These are phyloP conservation scores for Cylas formicarius DNA, from an alignment of 1,140 invertebrate species.

Conservation along the genomic window DNA sequence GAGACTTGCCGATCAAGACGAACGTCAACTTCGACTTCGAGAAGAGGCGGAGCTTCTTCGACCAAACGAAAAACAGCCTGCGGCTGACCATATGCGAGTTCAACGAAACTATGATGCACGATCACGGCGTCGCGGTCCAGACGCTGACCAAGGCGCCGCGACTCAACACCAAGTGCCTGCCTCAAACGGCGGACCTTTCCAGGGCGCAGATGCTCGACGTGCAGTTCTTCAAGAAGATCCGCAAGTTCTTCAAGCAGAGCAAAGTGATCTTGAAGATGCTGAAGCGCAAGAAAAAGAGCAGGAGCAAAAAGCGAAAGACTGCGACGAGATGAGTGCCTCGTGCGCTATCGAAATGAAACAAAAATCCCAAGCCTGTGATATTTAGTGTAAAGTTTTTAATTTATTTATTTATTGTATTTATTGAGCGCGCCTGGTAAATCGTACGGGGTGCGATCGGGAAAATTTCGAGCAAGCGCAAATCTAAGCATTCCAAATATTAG, in stretches of 20 bases:
- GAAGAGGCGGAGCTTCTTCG: conserved; percentile 13
- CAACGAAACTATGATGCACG: conserved; percentile 13
- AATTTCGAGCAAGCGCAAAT: too few species aligned
- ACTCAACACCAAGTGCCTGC: conserved; percentile 9
- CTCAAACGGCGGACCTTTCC: conserved; percentile 9
- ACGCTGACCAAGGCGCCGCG: neutral
- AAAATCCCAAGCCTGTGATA: too few species aligned
- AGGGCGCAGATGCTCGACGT: conserved; percentile 15
- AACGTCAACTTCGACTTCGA: conserved; percentile 7
- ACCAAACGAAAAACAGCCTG: conserved; percentile 14
- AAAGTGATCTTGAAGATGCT: conserved; percentile 12
- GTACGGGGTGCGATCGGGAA: too few species aligned
- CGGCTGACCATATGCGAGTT: conserved; percentile 23
- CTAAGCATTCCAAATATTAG: too few species aligned
- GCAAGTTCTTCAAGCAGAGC: conserved; percentile 15
- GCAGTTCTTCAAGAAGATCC: conserved; percentile 22
- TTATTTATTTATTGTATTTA: too few species aligned
- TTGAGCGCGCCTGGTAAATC: too few species aligned
- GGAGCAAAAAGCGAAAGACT: neutral
- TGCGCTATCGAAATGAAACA: too few species aligned
- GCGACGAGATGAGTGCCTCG: too few species aligned
- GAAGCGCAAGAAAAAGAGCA: conserved; percentile 10
- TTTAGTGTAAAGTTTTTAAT: too few species aligned
- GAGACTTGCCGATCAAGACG: conserved; percentile 10
- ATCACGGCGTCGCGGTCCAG: conserved; percentile 1